These are phyloP conservation scores for Mormyrus hasselquistii DNA, from an alignment of 2,797 vertebrate genomes.

Conservation along the genomic window DNA sequence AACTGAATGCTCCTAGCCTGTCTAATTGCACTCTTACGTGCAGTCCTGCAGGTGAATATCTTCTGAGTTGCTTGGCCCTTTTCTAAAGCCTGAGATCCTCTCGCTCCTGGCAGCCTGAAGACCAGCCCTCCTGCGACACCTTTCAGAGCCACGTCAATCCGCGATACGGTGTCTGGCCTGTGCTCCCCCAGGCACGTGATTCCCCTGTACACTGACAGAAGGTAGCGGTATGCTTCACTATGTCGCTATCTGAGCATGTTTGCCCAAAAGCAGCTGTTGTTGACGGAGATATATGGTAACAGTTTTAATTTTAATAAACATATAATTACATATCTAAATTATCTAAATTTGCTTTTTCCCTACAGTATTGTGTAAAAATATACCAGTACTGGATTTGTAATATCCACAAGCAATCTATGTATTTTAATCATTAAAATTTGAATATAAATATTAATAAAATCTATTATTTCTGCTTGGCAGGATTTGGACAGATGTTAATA, in stretches of 20 bases:
- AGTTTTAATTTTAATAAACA: not conserved
- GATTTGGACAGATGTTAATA: not conserved
- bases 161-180: not conserved
- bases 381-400: not conserved
- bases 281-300: not conserved
- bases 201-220: not conserved
- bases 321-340: not conserved
- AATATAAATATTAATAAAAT: slow-evolving; percentile 8
- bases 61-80: not conserved
- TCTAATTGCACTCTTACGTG: not conserved
- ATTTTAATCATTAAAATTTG: not conserved
- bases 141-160: not conserved
- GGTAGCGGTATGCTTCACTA: not conserved
- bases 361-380: not conserved
- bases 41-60: not conserved
- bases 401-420: not conserved
- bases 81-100: not conserved
- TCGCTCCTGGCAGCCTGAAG: not conserved
- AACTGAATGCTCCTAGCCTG: not conserved
- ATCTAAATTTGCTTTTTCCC: not conserved
- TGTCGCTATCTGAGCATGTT: not conserved
- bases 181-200: not conserved
- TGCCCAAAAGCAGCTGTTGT: not conserved
- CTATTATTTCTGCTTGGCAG: slow-evolving; percentile 3
- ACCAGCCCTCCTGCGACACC: not conserved